A percentile compares a stretch with the other conserved stretches of the same genome.
Conservation (phyloP, 2,797 vertebrate genomes). For the Ptychadena robeensis region DNA sequence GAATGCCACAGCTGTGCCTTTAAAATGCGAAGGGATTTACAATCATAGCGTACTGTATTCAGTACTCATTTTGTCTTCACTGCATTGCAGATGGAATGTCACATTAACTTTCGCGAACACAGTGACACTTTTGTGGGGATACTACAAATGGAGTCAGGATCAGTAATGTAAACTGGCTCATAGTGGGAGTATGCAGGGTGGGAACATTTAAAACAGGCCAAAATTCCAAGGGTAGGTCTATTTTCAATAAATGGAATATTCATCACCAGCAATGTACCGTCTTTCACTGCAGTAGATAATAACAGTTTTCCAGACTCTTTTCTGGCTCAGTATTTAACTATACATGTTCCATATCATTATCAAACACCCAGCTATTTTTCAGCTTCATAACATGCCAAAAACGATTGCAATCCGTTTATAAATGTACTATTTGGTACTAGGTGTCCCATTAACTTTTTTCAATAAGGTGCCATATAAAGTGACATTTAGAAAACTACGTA, state of each 20-base stretch:
- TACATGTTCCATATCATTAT: neutral
- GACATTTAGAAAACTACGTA: too few species aligned
- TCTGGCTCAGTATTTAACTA: neutral
- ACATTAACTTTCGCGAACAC: neutral
- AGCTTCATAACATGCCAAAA: neutral
- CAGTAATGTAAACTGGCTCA: neutral
- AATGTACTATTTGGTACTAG: too few species aligned
- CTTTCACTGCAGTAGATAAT: neutral
- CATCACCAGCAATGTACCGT: neutral
- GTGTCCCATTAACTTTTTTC: too few species aligned
- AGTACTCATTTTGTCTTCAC: neutral
- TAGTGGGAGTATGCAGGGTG: conserved; percentile 5
- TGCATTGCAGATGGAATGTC: conserved; percentile 7
- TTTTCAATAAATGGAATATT: conserved; percentile 2
- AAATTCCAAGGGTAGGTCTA: neutral
- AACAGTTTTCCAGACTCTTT: neutral
- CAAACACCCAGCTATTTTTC: neutral
- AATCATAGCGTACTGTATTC: neutral
- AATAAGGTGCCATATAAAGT: too few species aligned
- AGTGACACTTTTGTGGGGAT: neutral
- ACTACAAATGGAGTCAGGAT: conserved; percentile 1
- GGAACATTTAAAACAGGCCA: neutral
- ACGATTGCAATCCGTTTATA: too few species aligned
- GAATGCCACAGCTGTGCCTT: conserved; percentile 3
- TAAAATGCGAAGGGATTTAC: neutral